Conservation (phyloP, 2,797 vertebrate species). For the Limnodromus scolopaceus region DNA sequence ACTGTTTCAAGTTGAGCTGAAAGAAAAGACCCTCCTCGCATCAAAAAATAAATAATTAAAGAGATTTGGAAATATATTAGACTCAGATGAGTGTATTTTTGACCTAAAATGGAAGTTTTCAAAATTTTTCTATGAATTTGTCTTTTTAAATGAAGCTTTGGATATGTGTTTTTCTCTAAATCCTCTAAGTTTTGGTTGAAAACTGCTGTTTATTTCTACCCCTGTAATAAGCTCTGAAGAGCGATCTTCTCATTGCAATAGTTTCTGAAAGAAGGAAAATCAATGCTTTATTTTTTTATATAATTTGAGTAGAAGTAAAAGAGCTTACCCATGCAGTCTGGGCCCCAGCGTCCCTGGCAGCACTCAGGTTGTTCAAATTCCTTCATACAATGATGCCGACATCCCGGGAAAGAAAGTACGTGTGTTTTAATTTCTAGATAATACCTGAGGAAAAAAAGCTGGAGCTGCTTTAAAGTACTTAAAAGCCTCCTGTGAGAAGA, state of each 20-base stretch:
- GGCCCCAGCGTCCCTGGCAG: constrained; percentile 91
- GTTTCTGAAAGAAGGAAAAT: neutral
- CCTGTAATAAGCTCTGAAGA: neutral
- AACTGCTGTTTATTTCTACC: neutral
- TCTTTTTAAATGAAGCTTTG: neutral
- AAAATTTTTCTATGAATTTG: neutral
- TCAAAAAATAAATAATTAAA: neutral
- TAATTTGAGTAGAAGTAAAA: too few relatives aligned
- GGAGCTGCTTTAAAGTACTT: neutral
- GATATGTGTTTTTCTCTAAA: neutral
- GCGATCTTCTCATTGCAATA: neutral
- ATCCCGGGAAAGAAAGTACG: constrained; percentile 77
- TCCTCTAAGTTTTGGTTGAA: neutral
- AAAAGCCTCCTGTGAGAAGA: neutral
- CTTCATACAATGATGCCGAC: constrained; percentile 84
- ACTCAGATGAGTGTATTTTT: neutral
- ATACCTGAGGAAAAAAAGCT: constrained; percentile 73
- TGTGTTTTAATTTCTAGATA: constrained; percentile 30
- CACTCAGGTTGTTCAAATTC: constrained; percentile 80
- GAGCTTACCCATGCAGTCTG: constrained; percentile 87
- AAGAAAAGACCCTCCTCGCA: neutral
- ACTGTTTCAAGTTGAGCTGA: neutral
- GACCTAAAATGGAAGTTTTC: neutral
- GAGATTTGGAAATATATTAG: neutral
- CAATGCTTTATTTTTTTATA: neutral